Percentiles rank a stretch among this genome's conserved stretches.
Conservation (phyloP, 2,113 vertebrate genomes). For the Neolamprologus tretocephalus region DNA sequence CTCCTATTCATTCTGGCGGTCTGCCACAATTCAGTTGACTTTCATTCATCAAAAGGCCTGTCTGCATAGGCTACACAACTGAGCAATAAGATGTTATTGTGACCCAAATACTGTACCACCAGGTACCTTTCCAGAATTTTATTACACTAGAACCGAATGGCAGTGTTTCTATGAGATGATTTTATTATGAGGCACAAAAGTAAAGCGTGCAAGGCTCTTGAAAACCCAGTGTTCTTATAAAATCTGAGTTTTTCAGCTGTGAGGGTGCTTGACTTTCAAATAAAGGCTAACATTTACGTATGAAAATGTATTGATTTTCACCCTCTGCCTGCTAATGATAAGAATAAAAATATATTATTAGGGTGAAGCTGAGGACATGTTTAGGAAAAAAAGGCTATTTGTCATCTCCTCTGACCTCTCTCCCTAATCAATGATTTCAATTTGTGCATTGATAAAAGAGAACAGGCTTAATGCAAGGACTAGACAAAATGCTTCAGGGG, state of each 20-base stretch:
- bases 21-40: slow-evolving; percentile 70
- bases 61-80: slow-evolving; percentile 47
- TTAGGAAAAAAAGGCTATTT: slow-evolving; percentile 20
- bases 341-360: slow-evolving; percentile 14
- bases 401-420: slow-evolving; percentile 43
- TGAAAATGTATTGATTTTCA: not conserved
- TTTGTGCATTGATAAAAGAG: slow-evolving; percentile 40
- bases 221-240: not conserved
- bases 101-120: slow-evolving; percentile 66
- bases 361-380: slow-evolving; percentile 1
- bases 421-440: slow-evolving; percentile 52
- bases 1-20: slow-evolving; percentile 54
- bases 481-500: slow-evolving; percentile 14
- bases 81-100: slow-evolving; percentile 64
- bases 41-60: slow-evolving; percentile 76
- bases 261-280: not conserved
- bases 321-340: not conserved
- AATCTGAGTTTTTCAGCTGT: not conserved
- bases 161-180: slow-evolving; percentile 20
- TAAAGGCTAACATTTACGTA: not conserved
- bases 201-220: not conserved
- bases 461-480: slow-evolving; percentile 33
- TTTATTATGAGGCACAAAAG: slow-evolving; percentile 6
- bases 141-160: slow-evolving; percentile 53
- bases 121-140: slow-evolving; percentile 62